phyloP scores from a whole-genome alignment of 2,797 vertebrate genomes.

The Furcifer pardalis region DNA sequence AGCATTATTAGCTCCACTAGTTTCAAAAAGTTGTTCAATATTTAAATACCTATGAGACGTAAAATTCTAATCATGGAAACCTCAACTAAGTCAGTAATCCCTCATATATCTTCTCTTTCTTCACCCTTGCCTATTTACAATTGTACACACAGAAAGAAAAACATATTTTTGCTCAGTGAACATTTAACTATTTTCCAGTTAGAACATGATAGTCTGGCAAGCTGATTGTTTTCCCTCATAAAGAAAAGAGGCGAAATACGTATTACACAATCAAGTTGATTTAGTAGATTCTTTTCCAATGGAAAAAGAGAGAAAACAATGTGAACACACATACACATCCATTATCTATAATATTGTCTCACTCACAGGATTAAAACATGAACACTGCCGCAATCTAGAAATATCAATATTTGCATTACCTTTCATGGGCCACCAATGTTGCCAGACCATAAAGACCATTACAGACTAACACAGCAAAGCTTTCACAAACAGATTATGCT shows the following conservation, averaged over 20 bases:
- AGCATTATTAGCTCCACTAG: background rate
- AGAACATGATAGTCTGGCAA: background rate
- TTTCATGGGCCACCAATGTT: background rate
- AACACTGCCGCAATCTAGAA: background rate
- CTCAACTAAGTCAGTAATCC: background rate
- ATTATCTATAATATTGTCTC: background rate
- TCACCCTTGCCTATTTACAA: too few species aligned
- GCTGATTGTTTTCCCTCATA: background rate
- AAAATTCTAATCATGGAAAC: background rate
- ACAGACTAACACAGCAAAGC: constrained; percentile 2
- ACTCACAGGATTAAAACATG: background rate
- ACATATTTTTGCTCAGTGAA: background rate
- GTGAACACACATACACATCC: background rate
- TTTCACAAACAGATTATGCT: constrained; percentile 22
- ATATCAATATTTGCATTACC: background rate
- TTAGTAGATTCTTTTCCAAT: constrained; percentile 6
- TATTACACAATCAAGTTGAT: background rate
- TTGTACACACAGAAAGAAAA: background rate
- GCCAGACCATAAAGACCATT: constrained; percentile 4
- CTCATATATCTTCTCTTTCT: background rate
- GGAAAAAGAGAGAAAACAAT: background rate
- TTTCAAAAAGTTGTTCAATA: background rate
- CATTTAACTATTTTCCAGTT: background rate
- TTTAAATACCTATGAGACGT: background rate
- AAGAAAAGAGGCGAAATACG: background rate